These are phyloP conservation scores for Ancistrus triradiatus DNA, from an alignment of 2,113 vertebrate species.

Conservation along the genomic window DNA sequence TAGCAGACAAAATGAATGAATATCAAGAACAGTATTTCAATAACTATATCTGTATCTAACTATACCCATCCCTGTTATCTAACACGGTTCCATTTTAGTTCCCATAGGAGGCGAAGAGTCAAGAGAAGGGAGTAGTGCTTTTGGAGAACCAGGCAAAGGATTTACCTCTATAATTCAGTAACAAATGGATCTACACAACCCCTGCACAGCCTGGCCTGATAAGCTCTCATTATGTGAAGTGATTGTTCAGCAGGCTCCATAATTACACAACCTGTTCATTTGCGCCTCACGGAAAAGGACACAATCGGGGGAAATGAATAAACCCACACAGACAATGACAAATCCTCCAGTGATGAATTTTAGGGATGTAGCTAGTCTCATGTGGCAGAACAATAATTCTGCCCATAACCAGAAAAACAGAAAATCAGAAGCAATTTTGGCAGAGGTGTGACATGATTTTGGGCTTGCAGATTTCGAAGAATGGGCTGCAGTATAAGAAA, in stretches of 20 bases:
- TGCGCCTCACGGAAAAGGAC: constrained; percentile 11
- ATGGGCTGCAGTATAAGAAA: too few relatives aligned
- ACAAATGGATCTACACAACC: constrained; percentile 23
- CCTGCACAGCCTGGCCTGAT: constrained; percentile 1
- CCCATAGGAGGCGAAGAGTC: too few relatives aligned
- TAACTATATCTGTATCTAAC: too few relatives aligned
- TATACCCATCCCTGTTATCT: too few relatives aligned
- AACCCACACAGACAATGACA: constrained; percentile 22
- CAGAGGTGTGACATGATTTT: too few relatives aligned
- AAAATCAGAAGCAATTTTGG: too few relatives aligned
- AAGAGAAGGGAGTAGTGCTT: too few relatives aligned
- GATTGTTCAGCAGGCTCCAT: constrained; percentile 24
- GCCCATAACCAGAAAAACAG: constrained; percentile 1
- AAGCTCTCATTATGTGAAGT: constrained; percentile 30
- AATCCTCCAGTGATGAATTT: constrained; percentile 21
- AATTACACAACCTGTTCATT: constrained; percentile 30
- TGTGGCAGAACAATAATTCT: not conserved
- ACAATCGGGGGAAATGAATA: constrained; percentile 28
- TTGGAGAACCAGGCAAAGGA: not conserved
- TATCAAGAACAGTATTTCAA: too few relatives aligned
- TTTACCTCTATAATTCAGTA: constrained; percentile 24
- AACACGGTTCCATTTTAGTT: too few relatives aligned
- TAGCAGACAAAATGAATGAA: too few relatives aligned
- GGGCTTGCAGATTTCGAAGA: too few relatives aligned
- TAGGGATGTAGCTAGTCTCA: constrained; percentile 13